Conservation (phyloP, 2,797 vertebrate genomes). For the Enteromius anoplus region DNA sequence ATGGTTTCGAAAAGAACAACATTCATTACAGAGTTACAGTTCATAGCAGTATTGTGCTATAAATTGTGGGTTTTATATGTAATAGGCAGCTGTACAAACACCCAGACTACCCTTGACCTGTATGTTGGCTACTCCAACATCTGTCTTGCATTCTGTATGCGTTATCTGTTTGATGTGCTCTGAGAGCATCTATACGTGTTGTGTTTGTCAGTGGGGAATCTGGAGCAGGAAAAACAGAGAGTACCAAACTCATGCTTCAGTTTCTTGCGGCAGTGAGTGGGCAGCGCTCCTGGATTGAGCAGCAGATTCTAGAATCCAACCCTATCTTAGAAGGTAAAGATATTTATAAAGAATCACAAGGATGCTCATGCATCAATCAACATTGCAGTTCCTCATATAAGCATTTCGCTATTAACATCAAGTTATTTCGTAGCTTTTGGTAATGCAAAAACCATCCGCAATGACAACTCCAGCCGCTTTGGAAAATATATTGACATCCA, state of each 20-base stretch:
- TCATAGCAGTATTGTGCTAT: neutral
- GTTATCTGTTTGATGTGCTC: conserved; percentile 11
- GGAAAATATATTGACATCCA: conserved; percentile 95
- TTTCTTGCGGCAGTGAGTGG: conserved; percentile 92
- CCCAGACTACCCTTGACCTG: neutral
- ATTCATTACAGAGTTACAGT: neutral
- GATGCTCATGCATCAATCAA: neutral
- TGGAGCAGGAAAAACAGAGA: conserved; percentile 96
- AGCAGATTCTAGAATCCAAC: conserved; percentile 95
- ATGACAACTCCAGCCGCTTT: conserved; percentile 98
- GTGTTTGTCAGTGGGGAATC: conserved; percentile 88
- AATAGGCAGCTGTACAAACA: conserved; percentile 25
- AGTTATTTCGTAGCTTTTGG: conserved; percentile 85
- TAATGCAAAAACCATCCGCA: conserved; percentile 94
- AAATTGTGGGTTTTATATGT: neutral
- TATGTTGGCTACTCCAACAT: neutral
- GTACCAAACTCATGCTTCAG: conserved; percentile 93
- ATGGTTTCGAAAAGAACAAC: neutral
- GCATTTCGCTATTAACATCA: neutral
- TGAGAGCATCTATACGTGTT: conserved; percentile 35
- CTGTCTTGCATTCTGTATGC: neutral
- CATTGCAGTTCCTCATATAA: neutral
- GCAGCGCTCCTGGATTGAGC: conserved; percentile 95
- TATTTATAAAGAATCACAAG: neutral
- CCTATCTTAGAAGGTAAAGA: conserved; percentile 92